phyloP scores from a whole-genome alignment of 2,888 invertebrate genomes.

The Oegoconia quadripuncta region DNA sequence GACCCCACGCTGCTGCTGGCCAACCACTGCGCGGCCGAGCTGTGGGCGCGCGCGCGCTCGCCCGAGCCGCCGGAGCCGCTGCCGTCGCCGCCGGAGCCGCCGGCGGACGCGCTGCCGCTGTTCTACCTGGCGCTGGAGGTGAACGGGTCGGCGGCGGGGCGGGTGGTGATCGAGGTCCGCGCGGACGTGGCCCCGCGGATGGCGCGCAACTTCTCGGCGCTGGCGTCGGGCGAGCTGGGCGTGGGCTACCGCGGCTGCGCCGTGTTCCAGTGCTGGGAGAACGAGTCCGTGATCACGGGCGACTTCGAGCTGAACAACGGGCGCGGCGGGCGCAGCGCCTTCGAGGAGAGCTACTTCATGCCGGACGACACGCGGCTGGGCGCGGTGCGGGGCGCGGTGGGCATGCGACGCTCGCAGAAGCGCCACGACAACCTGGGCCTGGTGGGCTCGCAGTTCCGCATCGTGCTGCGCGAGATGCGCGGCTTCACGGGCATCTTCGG shows the following conservation, averaged over 20 bases:
- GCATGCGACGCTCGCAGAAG: constrained; percentile 89
- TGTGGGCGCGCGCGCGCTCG: constrained; percentile 28
- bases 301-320: constrained; percentile 91
- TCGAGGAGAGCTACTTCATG: constrained; percentile 88
- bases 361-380: constrained; percentile 89
- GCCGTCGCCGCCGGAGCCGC: constrained; percentile 39
- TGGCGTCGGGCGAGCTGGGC: constrained; percentile 86
- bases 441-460: constrained; percentile 92
- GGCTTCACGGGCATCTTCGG: constrained; percentile 91
- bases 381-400: constrained; percentile 87
- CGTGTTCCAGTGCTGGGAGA: constrained; percentile 90
- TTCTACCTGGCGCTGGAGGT: constrained; percentile 89
- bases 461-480: constrained; percentile 89
- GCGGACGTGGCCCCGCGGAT: constrained; percentile 89
- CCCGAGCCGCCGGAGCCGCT: constrained; percentile 27
- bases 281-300: constrained; percentile 89
- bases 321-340: constrained; percentile 87
- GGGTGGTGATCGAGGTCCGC: constrained; percentile 87
- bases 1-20: constrained; percentile 23
- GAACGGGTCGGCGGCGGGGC: constrained; percentile 83
- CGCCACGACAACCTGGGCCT: constrained; percentile 88
- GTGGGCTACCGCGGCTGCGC: constrained; percentile 89
- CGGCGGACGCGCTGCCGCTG: constrained; percentile 78
- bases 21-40: constrained; percentile 6
- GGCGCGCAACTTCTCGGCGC: constrained; percentile 87